phyloP scores from a whole-genome alignment of 2,797 vertebrate genomes.

The Nyctibius grandis region DNA sequence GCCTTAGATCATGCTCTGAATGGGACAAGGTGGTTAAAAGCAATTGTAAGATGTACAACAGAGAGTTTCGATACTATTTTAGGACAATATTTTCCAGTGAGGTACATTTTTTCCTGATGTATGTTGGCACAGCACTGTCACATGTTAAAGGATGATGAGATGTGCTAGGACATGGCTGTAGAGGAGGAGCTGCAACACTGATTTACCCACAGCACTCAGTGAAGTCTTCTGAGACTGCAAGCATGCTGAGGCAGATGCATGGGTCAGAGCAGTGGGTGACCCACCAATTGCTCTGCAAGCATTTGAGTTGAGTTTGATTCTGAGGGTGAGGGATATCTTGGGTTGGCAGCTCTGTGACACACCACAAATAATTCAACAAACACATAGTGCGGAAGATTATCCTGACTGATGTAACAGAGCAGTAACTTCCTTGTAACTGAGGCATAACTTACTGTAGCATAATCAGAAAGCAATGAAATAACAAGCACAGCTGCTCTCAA shows the following conservation, averaged over 20 bases:
- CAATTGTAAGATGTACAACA: neutral
- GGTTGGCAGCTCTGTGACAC: neutral
- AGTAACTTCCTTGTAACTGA: neutral
- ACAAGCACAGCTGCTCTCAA: conserved; percentile 19
- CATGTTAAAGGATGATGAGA: accelerated
- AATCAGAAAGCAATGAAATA: neutral
- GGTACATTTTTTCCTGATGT: neutral
- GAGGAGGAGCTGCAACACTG: neutral
- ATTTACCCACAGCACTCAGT: neutral
- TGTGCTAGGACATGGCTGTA: neutral
- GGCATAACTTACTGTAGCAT: neutral
- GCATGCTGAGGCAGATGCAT: neutral
- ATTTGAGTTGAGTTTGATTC: neutral
- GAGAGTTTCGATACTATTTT: neutral
- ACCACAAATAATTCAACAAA: neutral
- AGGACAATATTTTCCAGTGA: neutral
- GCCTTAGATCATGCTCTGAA: neutral
- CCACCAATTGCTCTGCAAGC: neutral
- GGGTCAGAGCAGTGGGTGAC: neutral
- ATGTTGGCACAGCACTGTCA: neutral
- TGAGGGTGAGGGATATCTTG: neutral
- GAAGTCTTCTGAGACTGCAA: neutral
- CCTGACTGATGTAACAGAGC: neutral
- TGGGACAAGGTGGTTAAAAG: neutral
- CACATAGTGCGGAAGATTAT: neutral